phyloP scores from a whole-genome alignment of 2,888 invertebrate genomes.

The Lumbricus terrestris region DNA sequence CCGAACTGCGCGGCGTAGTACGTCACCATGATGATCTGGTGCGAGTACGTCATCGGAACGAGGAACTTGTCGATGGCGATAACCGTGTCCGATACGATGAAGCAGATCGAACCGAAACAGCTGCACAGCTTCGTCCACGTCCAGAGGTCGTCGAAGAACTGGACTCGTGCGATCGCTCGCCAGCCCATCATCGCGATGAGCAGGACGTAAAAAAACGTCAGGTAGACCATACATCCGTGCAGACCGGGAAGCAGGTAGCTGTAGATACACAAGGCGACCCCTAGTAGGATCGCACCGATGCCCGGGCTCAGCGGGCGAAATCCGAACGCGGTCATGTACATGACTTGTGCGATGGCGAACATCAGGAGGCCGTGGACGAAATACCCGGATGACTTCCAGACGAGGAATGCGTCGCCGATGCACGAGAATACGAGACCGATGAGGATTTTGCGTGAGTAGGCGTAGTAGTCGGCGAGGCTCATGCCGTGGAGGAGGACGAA shows the following conservation, averaged over 20 bases:
- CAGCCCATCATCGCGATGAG: slow-evolving; percentile 79
- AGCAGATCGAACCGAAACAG: slow-evolving; percentile 71
- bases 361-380: slow-evolving; percentile 77
- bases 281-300: slow-evolving; percentile 47
- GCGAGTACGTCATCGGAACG: slow-evolving; percentile 68
- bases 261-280: slow-evolving; percentile 47
- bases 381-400: slow-evolving; percentile 58
- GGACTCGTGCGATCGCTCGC: slow-evolving; percentile 69
- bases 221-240: slow-evolving; percentile 44
- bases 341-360: slow-evolving; percentile 71
- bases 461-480: slow-evolving; percentile 69
- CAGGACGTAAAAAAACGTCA: slow-evolving; percentile 66
- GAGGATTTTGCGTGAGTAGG: slow-evolving; percentile 74
- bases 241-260: slow-evolving; percentile 51
- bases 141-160: slow-evolving; percentile 64
- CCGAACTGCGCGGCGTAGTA: slow-evolving; percentile 87
- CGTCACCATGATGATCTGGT: slow-evolving; percentile 80
- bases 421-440: slow-evolving; percentile 77
- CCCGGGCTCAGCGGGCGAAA: slow-evolving; percentile 68
- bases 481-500: slow-evolving; percentile 76
- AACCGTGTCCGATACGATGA: slow-evolving; percentile 78
- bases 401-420: slow-evolving; percentile 74
- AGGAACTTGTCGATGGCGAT: slow-evolving; percentile 78
- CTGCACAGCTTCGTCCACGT: slow-evolving; percentile 72
- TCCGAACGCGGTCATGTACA: slow-evolving; percentile 78